Conservation (phyloP, 1,140 invertebrate genomes). For the Tetragonula clypearis region DNA sequence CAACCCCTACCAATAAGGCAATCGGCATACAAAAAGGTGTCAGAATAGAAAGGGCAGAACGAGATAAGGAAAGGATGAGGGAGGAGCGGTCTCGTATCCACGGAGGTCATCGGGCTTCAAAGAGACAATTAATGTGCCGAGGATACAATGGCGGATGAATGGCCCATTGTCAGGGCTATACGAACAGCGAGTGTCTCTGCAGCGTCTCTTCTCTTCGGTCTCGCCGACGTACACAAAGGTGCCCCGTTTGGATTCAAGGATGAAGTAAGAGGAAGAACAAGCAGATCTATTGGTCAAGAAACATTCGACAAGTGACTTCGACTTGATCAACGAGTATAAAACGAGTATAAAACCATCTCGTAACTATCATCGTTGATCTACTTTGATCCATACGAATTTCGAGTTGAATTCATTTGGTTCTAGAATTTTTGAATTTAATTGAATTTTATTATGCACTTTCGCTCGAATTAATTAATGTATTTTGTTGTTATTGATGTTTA, state of each 20-base stretch:
- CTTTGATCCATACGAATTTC: too few species aligned
- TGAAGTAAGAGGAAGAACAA: neutral
- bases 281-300: constrained; percentile 25
- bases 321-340: neutral
- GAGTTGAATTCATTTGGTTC: too few species aligned
- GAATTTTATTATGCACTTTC: too few species aligned
- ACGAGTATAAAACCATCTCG: too few species aligned
- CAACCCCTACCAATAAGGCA: constrained; percentile 20
- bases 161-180: constrained; percentile 67
- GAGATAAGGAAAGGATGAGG: constrained; percentile 21
- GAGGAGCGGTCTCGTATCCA: constrained; percentile 55
- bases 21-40: constrained; percentile 32
- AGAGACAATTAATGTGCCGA: constrained; percentile 75
- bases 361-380: too few species aligned
- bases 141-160: constrained; percentile 71
- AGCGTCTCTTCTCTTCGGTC: constrained; percentile 56
- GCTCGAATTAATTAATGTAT: too few species aligned
- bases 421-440: too few species aligned
- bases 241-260: constrained; percentile 23
- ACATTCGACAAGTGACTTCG: constrained; percentile 1
- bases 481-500: too few species aligned
- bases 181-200: constrained; percentile 69
- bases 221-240: constrained; percentile 54
- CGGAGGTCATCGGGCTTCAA: constrained; percentile 72
- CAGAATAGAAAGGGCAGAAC: constrained; percentile 34